Percentiles rank a stretch among this genome's conserved stretches.
Conservation (phyloP, 2,888 invertebrate species). For the Phengaris arion region DNA sequence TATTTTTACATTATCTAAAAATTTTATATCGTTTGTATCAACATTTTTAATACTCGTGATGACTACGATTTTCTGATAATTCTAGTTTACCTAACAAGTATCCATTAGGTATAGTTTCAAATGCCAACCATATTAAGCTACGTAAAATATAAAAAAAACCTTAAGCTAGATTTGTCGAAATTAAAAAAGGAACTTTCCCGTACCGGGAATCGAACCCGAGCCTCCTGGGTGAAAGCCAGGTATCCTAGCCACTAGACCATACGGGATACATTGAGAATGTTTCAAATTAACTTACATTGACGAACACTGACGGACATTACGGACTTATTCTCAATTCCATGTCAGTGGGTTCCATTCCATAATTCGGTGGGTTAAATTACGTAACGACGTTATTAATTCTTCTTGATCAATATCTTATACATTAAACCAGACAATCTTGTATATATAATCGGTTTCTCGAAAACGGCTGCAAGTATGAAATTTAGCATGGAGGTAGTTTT, state of each 20-base stretch:
- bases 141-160: too few relatives aligned
- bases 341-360: too few relatives aligned
- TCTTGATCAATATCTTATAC: too few relatives aligned
- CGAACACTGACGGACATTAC: background rate
- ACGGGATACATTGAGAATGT: conserved; percentile 58
- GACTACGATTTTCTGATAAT: background rate
- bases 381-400: too few relatives aligned
- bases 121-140: too few relatives aligned
- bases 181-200: conserved; percentile 63
- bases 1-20: background rate
- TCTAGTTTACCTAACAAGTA: background rate
- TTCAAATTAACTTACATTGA: background rate
- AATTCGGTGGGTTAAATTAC: too few relatives aligned
- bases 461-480: too few relatives aligned
- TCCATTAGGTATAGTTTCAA: too few relatives aligned
- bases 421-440: too few relatives aligned
- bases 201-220: conserved; percentile 88
- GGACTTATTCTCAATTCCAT: background rate
- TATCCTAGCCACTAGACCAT: conserved; percentile 86
- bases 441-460: too few relatives aligned
- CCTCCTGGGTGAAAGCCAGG: conserved; percentile 87
- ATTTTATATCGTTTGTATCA: background rate
- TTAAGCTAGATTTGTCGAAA: background rate
- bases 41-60: background rate
- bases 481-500: too few relatives aligned